Evolutionary conservation across 2,888 invertebrate genomes (phyloP).

Genomic region (Clusia tigrina): DNA sequence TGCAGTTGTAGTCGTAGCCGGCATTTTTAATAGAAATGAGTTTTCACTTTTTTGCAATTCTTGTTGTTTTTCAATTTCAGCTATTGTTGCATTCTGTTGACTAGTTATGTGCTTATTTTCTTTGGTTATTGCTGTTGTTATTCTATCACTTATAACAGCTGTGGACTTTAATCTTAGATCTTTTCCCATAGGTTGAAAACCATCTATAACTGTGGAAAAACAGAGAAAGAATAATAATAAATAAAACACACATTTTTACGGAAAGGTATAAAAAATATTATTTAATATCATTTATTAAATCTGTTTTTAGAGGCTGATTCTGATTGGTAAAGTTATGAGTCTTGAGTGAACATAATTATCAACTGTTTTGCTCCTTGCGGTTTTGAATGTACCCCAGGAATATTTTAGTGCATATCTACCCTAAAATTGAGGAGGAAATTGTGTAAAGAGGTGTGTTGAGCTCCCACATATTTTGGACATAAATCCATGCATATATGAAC

Average conservation of each 20-base stretch:
- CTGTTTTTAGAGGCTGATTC: no score
- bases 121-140: not conserved
- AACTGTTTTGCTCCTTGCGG: no score
- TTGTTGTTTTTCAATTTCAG: slow-evolving; percentile 30
- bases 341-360: no score
- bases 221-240: not conserved
- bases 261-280: no score
- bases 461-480: no score
- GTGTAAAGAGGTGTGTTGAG: no score
- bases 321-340: no score
- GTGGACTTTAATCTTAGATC: slow-evolving; percentile 35
- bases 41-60: slow-evolving; percentile 33
- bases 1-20: slow-evolving; percentile 3
- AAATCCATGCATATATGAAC: no score
- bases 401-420: no score
- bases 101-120: slow-evolving; percentile 29
- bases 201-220: slow-evolving; percentile 39
- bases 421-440: no score
- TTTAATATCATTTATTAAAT: no score
- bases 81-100: slow-evolving; percentile 37
- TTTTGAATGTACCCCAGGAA: no score
- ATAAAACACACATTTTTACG: not conserved
- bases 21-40: slow-evolving; percentile 16
- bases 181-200: slow-evolving; percentile 36
- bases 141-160: slow-evolving; percentile 17